Base-by-base conservation (phyloP, 2,888 invertebrate genomes). In the Marronus borbonicus region DNA sequence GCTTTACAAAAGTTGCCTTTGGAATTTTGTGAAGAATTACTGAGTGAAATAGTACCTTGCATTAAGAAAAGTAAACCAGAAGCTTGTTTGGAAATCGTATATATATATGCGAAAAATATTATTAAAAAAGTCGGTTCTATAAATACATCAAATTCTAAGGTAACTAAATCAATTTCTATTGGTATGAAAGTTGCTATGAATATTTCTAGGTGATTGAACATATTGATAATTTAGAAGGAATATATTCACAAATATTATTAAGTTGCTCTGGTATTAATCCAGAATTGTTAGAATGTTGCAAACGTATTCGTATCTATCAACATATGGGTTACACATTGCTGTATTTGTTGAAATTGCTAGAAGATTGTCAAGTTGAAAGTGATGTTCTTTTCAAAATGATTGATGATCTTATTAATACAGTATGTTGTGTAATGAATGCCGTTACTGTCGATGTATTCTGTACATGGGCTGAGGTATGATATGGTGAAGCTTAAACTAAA, bases 381-480 rank as follows among this genome's bases (percentile, higher is more conserved):
- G 31, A 66, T 4, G 76, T 74, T 24, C 80, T 85, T 65, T 80
- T 77, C 64, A 81, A 80, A 78, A 83, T 87, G 62, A 79, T 85
- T 31, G 80, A 84, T 58, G 79, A 83, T 74, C 50, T 87, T 10
- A 76, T 87, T 7, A 76, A 80, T 49, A 80, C 84, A 3, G 82
- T 84, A 44, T 82, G 81, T 74, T 80, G 79, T 10, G 76, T 88
- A 50, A 78, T 86, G 69, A 83, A 83, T 78, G 83, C 82, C 70
- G 83, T 88, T 44, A 86, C 88, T 14, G 62, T 88, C 14, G 82
- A 86, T 80, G 85, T 87, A 2, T 88, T 82, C 80, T 85, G 85
- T 81, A 76, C 81, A 65, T 88, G 88, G 88, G 87, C 86, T 20
- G 88, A 88, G 84, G 87, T 88, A 83, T 62, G 31, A 8, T 62